These are phyloP conservation scores for Drosophila bocqueti DNA, from an alignment of 1,140 invertebrate genomes.

Conservation along the genomic window DNA sequence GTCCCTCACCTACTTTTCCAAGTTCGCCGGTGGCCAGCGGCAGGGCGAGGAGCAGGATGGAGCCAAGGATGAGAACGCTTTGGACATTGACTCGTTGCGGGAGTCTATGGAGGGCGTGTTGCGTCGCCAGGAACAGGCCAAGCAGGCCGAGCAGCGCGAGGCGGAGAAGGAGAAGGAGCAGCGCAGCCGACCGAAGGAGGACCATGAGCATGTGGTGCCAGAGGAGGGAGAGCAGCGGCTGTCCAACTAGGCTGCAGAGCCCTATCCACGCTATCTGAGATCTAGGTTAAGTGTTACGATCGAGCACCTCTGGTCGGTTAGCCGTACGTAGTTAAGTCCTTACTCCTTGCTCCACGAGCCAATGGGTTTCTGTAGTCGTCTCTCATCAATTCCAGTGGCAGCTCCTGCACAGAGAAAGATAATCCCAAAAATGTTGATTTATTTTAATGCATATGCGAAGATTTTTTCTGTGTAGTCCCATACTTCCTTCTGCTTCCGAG, in stretches of 20 bases:
- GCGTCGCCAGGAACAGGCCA: conserved; percentile 64
- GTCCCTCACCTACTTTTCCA: conserved; percentile 92
- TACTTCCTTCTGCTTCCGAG: conserved; percentile 22
- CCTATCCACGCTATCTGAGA: conserved; percentile 71
- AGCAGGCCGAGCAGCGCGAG: conserved; percentile 45
- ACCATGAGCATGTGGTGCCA: conserved; percentile 68
- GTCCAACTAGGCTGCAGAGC: conserved; percentile 57
- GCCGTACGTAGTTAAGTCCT: conserved; percentile 70
- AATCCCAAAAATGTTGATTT: not conserved
- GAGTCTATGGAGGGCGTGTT: conserved; percentile 79
- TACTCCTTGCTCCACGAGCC: conserved; percentile 49
- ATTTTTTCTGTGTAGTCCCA: conserved; percentile 29
- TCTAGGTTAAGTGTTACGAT: conserved; percentile 75
- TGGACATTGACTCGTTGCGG: conserved; percentile 69
- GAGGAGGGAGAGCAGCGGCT: conserved; percentile 62
- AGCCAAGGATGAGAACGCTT: conserved; percentile 69
- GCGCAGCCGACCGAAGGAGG: conserved; percentile 46
- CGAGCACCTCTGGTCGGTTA: conserved; percentile 77
- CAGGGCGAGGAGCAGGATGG: conserved; percentile 56
- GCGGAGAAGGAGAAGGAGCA: conserved; percentile 31
- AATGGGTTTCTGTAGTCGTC: conserved; percentile 57
- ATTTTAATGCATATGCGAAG: not conserved
- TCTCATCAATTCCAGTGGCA: conserved; percentile 18
- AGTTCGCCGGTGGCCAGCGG: conserved; percentile 87
- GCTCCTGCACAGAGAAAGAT: conserved; percentile 16